Base-by-base conservation (phyloP, 2,797 vertebrate genomes). In the Lepus oiostolus region DNA sequence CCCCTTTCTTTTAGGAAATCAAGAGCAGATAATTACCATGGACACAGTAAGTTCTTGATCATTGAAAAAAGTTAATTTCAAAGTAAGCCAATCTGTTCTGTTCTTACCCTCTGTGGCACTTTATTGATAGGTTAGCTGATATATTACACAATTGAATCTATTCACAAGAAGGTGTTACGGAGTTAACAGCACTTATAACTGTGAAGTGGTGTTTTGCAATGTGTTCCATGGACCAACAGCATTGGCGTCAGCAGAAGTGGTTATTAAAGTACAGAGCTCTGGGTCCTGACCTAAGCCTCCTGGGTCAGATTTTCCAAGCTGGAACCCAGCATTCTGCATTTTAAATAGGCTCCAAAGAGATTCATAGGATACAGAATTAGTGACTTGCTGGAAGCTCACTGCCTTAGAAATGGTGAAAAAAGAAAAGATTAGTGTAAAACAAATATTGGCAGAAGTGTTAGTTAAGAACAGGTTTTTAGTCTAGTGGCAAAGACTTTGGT, bases 271-370 rank as follows among this genome's bases (percentile, higher is more conserved):
- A 5, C 6, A 30, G 28, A 60, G 65, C 77, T 84, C 58, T 68
- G 65, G 35, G 47, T 75, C 30, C 50, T 35, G 72, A 21, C 14
- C 19, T 65, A 28, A 87, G 50, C 14, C 16, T 84, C n/a, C 22
- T 67, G 47, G 71, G 24, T 77, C 80, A 87, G 28, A 89, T 81
- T 81, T 93, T 88, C 38, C 30, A 93, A 89, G 52, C 14, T 58
- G 19, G 70, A 79, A 58, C 42, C 32, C 71, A 77, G 28, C 8
- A 74, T n/a, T 60, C 70, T 74, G 21, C 13, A 35, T 88, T 88
- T 90, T 93, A 67, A 87, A 72, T 54, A 80, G n/a, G 14, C 19
- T 87, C 32, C 32, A n/a, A 22, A 72, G 17, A 65, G 24, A 91
- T 72, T 72, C 62, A 80, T 80, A 84, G 30, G 35, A 28, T 87